Base-by-base conservation (phyloP, 2,888 invertebrate genomes). In the Flexamia atlantica region DNA sequence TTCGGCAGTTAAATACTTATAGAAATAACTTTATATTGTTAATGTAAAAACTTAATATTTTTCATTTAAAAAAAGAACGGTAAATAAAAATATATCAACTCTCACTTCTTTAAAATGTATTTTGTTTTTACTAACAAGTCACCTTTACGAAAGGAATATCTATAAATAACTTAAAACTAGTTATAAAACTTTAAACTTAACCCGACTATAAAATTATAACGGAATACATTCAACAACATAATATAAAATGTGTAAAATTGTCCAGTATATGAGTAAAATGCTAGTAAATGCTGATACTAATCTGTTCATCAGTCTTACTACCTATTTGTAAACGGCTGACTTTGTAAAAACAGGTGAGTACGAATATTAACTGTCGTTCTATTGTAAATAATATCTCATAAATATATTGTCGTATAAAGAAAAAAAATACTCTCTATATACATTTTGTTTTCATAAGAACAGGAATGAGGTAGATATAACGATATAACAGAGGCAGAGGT, bases 301-400 rank as follows among this genome's bases (percentile, higher is more conserved):
- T 76, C 50, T 42, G 50, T 72, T 72, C 36, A 17, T 79, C 79
- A 79, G 79, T 79, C 79, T 79, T 79, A 57, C 32, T 32, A 20
- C 40, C 74, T 76, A 76, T 46, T 76, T 76, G 74, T 76, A 76
- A 76, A 76, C n/a, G 4, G 23, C 1, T 64, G 64, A 64, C 64
- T 64, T 40, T 7, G 28, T 76, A 76, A 72, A 74, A 76, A 76
- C 74, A 46, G 40, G 74, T 40, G 68, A 68, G n/a, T 68, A 36
- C 23, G 40, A 40, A 7, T 40, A 36, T 20, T 70, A 36, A 4
- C 5, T 70, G 23, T 76, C 42, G 9, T 9, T 40, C 36, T 76
- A 76, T 76, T 76, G 76, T 76, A 76, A 76, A 76, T 76, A 76
- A 76, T 76, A 76, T 50, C 42, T 76, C 76, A 46, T 76, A 76